Evolutionary conservation across 2,888 invertebrate species (phyloP), one percentile per base, ranked within the genome.

Genomic region (Heteromyza rotundicornis): DNA sequence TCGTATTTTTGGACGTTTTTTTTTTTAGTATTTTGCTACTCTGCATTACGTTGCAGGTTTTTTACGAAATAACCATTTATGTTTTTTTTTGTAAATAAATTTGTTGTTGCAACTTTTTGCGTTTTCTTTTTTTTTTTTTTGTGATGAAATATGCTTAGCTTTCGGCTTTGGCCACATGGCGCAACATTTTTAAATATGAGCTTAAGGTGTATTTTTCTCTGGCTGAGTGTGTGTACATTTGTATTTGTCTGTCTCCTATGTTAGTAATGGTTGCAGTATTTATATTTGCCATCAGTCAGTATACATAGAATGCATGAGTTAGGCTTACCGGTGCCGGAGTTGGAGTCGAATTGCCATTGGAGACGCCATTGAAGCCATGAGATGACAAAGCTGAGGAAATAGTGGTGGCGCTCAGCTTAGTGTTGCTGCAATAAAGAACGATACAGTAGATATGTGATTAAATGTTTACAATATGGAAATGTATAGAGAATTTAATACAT

Each of bases 311-410:
- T 14, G 19, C 50, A 50, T 14, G 12, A 50, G 20, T 19, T 22
- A 16, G 2, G 32, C 52, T 52, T 52, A 52, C 52, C 24, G 52
- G 52, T 52, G 52, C 52, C 32, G 52, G 27, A 52, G 27, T 32
- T 27, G 79, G 77, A 52, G 77, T 67, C 12, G 75, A 70, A 69
- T 64, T 75, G 69, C 80, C 80, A 68, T 81, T 81, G 64, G 78
- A 70, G 64, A 75, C 84, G 61, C 84, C 77, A 61, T 84, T 80
- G 74, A 73, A 81, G 60, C 82, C 82, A 57, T 86, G 85, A 63
- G 80, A 82, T 65, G 85, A 84, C 69, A 93, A 84, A 60, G 92
- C 92, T 62, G 92, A 89, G 62, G 92, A 89, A 75, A 92, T 92
- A 55, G 91, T 87, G 77, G 87, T 89, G 67, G 88, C 88, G 67